A percentile compares a stretch with the other conserved stretches of the same genome.
These are phyloP conservation scores for Sciurus carolinensis DNA, from an alignment of 2,797 vertebrate species.

Conservation along the genomic window DNA sequence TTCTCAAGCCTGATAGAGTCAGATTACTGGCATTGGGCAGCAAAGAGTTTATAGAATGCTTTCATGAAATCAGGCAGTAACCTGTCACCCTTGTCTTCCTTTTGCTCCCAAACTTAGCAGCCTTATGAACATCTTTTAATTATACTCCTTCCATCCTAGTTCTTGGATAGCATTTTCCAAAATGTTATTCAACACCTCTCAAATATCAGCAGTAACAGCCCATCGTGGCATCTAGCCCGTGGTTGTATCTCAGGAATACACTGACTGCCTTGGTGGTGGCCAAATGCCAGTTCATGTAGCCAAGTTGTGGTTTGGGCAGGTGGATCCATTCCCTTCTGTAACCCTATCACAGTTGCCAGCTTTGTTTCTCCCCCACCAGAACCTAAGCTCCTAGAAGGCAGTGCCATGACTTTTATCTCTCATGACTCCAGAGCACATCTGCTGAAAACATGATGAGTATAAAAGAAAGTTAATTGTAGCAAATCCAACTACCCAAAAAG, in stretches of 20 bases:
- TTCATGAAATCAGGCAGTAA: slow-evolving; percentile 19
- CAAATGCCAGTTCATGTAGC: slow-evolving; percentile 9
- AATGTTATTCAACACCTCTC: slow-evolving; percentile 37
- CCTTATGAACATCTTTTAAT: not conserved
- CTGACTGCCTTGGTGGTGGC: slow-evolving; percentile 7
- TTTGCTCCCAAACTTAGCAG: slow-evolving; percentile 37
- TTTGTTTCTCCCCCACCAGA: not conserved
- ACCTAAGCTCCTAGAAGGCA: not conserved
- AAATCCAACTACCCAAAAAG: not conserved
- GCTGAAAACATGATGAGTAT: not conserved
- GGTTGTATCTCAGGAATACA: slow-evolving; percentile 13
- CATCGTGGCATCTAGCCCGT: slow-evolving; percentile 35
- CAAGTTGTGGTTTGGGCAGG: slow-evolving; percentile 65
- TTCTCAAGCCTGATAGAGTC: not conserved
- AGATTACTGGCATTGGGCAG: slow-evolving; percentile 54
- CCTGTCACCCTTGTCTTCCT: not conserved
- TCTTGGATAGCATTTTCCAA: slow-evolving; percentile 22
- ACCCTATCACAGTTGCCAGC: not conserved
- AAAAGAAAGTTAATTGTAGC: not conserved
- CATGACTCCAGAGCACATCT: not conserved
- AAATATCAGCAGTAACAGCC: not conserved
- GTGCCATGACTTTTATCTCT: not conserved
- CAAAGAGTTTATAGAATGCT: not conserved
- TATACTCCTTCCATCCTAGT: not conserved
- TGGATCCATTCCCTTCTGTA: slow-evolving; percentile 13